Conservation (phyloP, 2,797 vertebrate genomes). For the Semotilus atromaculatus region DNA sequence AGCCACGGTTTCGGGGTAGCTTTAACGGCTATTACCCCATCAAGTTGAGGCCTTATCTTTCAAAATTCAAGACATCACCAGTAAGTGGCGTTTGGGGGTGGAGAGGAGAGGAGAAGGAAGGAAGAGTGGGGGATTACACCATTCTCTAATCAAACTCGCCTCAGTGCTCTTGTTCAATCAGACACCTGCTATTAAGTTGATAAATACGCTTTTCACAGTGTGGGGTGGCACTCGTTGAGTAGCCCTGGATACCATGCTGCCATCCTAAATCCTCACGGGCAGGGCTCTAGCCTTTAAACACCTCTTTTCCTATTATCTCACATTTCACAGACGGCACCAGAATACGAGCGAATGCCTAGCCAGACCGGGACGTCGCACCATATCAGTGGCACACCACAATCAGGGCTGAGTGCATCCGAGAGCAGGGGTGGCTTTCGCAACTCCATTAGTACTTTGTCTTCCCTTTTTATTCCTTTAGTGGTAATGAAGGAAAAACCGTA, state of each 20-base stretch:
- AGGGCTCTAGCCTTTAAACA: conserved; percentile 61
- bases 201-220: conserved; percentile 85
- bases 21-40: conserved; percentile 15
- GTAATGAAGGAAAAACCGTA: conserved; percentile 79
- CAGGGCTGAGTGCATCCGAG: conserved; percentile 33
- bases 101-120: conserved; percentile 38
- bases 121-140: conserved; percentile 66
- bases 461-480: conserved; percentile 67
- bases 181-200: conserved; percentile 86
- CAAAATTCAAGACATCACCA: conserved; percentile 34
- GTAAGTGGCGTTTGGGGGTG: conserved; percentile 58
- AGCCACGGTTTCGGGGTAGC: neutral
- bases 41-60: conserved; percentile 29
- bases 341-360: conserved; percentile 72
- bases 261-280: conserved; percentile 51
- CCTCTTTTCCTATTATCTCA: conserved; percentile 74
- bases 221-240: conserved; percentile 78
- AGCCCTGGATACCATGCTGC: conserved; percentile 76
- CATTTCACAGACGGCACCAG: conserved; percentile 76
- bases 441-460: conserved; percentile 78
- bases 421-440: conserved; percentile 41
- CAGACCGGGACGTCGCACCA: conserved; percentile 51
- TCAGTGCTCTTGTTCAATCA: conserved; percentile 76
- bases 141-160: conserved; percentile 82
- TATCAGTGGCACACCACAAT: conserved; percentile 73